Evolutionary conservation across 2,888 invertebrate species (phyloP), one percentile per base, ranked within the genome.

Genomic region (Parapristionchus giblindavisi): DNA sequence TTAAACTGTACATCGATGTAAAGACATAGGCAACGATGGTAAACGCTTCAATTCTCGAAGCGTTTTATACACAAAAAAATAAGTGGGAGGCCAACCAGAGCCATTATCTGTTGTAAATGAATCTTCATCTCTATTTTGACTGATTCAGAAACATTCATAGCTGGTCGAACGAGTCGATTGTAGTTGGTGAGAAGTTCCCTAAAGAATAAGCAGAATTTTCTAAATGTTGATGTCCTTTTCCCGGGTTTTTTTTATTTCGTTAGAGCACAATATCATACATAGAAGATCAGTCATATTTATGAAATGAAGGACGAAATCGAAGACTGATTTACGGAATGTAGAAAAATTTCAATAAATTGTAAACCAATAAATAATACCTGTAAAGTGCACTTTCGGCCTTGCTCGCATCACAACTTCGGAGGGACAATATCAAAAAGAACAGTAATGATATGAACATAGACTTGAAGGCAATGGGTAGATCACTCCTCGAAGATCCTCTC

Each of bases 31-130:
- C 8, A 58, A 24, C 58, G 8, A 21, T 14, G 58, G 11, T 58
- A 29, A n/a, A n/a, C n/a, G n/a, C n/a, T n/a, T n/a, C n/a, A n/a
- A n/a, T n/a, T n/a, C n/a, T n/a, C n/a, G n/a, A n/a, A n/a, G n/a
- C n/a, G n/a, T n/a, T n/a, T n/a, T n/a, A n/a, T n/a, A n/a, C n/a
- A n/a, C n/a, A n/a, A n/a, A n/a, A n/a, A n/a, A n/a, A n/a, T n/a
- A 34, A 34, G 21, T n/a, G 34, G 38, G n/a, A 3, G 1, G 54
- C 74, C 51, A 27, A 81, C 83, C 34, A 84, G 72, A 61, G 80
- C 79, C n/a, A 84, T 74, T 38, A 85, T 84, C 66, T 84, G 84
- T 34, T 85, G 85, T 4, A 85, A 77, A 75, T 82, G 83, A 3
- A 85, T 81, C 77, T 83, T 82, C 83, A 85, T 84, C 36, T 80